phyloP scores from a whole-genome alignment of 2,797 vertebrate genomes.

The Euthynnus affinis region DNA sequence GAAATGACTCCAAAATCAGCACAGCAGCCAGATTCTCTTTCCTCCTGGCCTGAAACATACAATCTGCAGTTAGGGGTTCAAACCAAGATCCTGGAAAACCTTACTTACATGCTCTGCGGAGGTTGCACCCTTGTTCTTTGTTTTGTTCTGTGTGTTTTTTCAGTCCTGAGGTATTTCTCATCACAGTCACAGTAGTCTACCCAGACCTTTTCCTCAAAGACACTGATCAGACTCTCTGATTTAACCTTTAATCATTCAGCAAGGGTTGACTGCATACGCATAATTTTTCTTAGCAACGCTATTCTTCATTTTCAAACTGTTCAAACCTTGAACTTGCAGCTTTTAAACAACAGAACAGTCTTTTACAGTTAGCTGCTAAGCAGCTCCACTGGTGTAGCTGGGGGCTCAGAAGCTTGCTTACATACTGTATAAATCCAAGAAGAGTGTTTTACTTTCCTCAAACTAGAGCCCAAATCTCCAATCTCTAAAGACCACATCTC shows the following conservation, averaged over 20 bases:
- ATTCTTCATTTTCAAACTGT: conserved; percentile 23
- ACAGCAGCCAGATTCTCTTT: conserved; percentile 54
- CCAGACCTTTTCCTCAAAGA: conserved; percentile 44
- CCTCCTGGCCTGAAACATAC: conserved; percentile 40
- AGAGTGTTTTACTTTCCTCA: conserved; percentile 1
- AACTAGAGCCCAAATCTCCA: conserved; percentile 13
- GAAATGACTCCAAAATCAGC: conserved; percentile 55
- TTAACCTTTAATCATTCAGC: conserved; percentile 57
- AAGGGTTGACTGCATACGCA: conserved; percentile 26
- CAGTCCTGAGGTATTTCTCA: conserved; percentile 38
- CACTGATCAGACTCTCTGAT: conserved; percentile 44
- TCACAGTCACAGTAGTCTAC: conserved; percentile 35
- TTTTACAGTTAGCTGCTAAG: conserved; percentile 8
- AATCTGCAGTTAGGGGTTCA: conserved; percentile 39
- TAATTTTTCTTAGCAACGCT: conserved; percentile 6
- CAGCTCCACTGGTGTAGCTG: conserved; percentile 8
- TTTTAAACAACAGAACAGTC: conserved; percentile 10
- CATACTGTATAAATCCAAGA: conserved; percentile 2
- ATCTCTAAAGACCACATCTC: conserved; percentile 17
- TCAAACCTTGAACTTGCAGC: conserved; percentile 21
- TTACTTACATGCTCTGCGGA: conserved; percentile 12
- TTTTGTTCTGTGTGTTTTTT: conserved; percentile 21
- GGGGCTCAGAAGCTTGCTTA: conserved; percentile 17
- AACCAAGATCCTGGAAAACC: conserved; percentile 26
- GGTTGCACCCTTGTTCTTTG: background rate